Evolutionary conservation across 2,888 invertebrate species (phyloP).

Genomic region (Aromia moschata): DNA sequence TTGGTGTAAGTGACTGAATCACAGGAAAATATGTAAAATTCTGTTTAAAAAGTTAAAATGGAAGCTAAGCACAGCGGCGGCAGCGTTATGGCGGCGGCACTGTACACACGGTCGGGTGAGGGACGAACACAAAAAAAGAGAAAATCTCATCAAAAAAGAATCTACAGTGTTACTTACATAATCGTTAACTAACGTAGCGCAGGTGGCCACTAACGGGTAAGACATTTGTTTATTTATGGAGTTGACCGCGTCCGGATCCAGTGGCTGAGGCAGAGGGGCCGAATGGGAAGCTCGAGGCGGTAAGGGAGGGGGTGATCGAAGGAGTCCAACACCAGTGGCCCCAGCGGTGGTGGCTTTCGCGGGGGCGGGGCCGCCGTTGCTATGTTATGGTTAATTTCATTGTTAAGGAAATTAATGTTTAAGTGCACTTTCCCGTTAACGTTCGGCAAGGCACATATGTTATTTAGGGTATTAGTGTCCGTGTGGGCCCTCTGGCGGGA

Average conservation of each 20-base stretch:
- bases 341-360: conserved; percentile 20
- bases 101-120: conserved; percentile 33
- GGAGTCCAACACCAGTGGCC: conserved; percentile 50
- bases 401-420: conserved; percentile 48
- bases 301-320: conserved; percentile 66
- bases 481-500: conserved; percentile 20
- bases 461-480: conserved; percentile 36
- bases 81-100: conserved; percentile 36
- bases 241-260: conserved; percentile 64
- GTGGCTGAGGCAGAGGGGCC: conserved; percentile 49
- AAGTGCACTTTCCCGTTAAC: conserved; percentile 50
- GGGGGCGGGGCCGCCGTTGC: conserved; percentile 18
- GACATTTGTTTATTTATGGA: conserved; percentile 73
- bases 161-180: conserved; percentile 62
- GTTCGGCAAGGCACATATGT: conserved; percentile 42
- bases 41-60: conserved; percentile 11
- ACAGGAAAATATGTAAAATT: conserved; percentile 32
- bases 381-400: conserved; percentile 54
- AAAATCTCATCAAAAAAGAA: conserved; percentile 13
- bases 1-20: no score
- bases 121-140: conserved; percentile 20
- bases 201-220: conserved; percentile 70
- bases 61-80: conserved; percentile 35
- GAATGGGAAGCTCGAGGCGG: conserved; percentile 67
- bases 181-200: conserved; percentile 63